phyloP scores from a whole-genome alignment of 2,888 invertebrate species.

The Minunthozetes semirufus region DNA sequence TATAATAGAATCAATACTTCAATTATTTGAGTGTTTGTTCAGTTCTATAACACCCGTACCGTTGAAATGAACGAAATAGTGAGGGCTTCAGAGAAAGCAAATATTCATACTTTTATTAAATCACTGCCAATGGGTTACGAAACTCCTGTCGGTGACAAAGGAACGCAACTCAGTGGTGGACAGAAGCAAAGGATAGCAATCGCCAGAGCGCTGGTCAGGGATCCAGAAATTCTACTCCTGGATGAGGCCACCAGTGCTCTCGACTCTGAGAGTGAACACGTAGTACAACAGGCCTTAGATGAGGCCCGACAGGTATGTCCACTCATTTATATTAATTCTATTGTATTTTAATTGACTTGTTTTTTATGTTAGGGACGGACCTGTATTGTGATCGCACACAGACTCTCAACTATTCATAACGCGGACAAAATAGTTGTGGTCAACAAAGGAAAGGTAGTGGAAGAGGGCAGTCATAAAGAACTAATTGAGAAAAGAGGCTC shows the following conservation, averaged over 20 bases:
- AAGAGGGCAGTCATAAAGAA: conserved; percentile 58
- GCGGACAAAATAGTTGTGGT: conserved; percentile 70
- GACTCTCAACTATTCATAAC: conserved; percentile 73
- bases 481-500: conserved; percentile 38
- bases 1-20: no score
- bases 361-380: conserved; percentile 59
- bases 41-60: conserved; percentile 50
- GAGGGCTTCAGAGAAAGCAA: conserved; percentile 70
- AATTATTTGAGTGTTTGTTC: no score
- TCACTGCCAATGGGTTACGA: conserved; percentile 68
- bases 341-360: background rate
- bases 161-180: conserved; percentile 70
- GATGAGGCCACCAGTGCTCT: conserved; percentile 59
- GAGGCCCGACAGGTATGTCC: conserved; percentile 55
- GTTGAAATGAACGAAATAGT: conserved; percentile 67
- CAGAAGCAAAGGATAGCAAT: conserved; percentile 76
- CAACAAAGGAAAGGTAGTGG: conserved; percentile 68
- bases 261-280: conserved; percentile 69
- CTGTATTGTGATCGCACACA: conserved; percentile 77
- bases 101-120: conserved; percentile 75
- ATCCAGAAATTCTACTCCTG: conserved; percentile 55
- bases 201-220: conserved; percentile 54
- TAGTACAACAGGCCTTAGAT: conserved; percentile 79
- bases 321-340: background rate
- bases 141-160: conserved; percentile 67